Base-by-base conservation (phyloP, 37 sponge, comb jelly and placozoan genomes). In the Cliona cf. orientalis region DNA sequence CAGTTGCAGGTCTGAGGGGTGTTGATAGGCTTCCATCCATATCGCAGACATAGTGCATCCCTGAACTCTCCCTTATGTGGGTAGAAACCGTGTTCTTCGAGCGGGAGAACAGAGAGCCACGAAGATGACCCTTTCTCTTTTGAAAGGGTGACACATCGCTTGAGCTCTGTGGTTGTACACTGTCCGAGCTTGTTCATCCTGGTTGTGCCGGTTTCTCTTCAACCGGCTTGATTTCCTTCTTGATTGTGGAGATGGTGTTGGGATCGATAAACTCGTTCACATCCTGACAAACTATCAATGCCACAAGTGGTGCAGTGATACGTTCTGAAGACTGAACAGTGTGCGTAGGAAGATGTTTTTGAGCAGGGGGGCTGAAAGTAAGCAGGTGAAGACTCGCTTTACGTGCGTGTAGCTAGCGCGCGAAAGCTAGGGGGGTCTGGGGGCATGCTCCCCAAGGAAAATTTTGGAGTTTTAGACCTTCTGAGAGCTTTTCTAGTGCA, bases 1-100 rank as follows among this genome's bases (percentile, higher is more conserved):
- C 80, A 80, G 69, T 80, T 80, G 58, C 80, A 79, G 21, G 49
- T 29, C 7, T 19, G 12, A n/a, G 69, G 69, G 32, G 39, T 67
- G 55, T 79, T 66, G 43, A 21, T 38, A 4, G 67, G 58, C n/a
- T 22, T 33, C 80, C 80, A 80, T n/a, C 69, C 77, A 75, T 75
- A 82, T 34, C 66, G 0, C 61, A 82, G 31, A 36, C 74, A 63
- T 46, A 82, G 64, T 37, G 83, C 83, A 73, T 82, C 83, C 63
- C 83, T 43, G 41, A 82, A 72, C 29, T 23, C 74, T 23, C 49
- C 72, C 44, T 73, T 82, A 44, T 72, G 72, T 6, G 73, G 46
- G 49, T 28, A 12, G 64, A 72, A 72, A 35, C 44, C 83, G 31
- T 60, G 61, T 6, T 59, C 64, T 36, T 58, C 44, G 28, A 72